phyloP scores from a whole-genome alignment of 2,113 vertebrate species.

The Phaethon lepturus region DNA sequence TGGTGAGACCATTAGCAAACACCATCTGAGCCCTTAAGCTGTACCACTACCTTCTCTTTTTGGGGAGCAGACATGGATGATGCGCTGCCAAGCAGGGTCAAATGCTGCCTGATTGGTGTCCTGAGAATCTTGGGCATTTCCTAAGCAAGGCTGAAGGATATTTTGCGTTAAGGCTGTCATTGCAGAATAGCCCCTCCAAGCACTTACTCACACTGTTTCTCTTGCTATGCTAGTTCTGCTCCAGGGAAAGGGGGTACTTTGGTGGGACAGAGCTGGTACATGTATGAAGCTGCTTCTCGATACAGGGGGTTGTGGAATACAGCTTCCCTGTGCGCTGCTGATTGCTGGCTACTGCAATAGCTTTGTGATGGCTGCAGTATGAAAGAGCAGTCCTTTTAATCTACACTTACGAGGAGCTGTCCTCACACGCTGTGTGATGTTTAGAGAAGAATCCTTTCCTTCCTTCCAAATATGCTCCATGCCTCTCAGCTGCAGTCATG shows the following conservation, averaged over 20 bases:
- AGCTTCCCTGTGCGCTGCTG: neutral
- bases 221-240: neutral
- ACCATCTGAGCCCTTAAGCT: neutral
- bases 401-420: neutral
- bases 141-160: neutral
- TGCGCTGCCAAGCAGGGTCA: neutral
- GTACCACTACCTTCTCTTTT: neutral
- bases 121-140: neutral
- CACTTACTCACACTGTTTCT: neutral
- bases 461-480: neutral
- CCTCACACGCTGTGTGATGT: neutral
- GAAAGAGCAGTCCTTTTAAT: neutral
- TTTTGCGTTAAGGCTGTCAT: neutral
- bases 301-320: neutral
- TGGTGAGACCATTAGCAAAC: neutral
- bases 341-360: neutral
- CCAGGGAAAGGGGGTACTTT: neutral
- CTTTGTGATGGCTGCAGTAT: neutral
- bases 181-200: neutral
- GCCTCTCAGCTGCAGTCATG: neutral
- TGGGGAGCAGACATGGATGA: neutral
- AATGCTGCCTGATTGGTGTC: neutral
- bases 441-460: neutral
- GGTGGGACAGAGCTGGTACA: neutral
- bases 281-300: neutral